A percentile compares a stretch with the other conserved stretches of the same genome.
Conservation (phyloP, 1,140 invertebrate species). For the Hyposmocoma kahamanoa region DNA sequence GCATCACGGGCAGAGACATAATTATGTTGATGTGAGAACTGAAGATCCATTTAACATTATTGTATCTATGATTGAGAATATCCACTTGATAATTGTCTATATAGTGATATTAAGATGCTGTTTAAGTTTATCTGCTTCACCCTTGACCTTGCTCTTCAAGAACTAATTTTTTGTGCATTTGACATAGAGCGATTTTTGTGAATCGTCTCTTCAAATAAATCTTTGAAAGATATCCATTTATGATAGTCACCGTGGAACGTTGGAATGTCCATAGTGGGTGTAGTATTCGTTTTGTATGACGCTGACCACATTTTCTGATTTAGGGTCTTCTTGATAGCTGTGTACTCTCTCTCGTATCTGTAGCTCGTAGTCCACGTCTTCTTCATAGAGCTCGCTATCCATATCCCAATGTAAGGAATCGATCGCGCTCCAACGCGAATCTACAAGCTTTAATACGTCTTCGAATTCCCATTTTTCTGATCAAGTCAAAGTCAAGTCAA, state of each 20-base stretch:
- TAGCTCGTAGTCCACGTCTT: background rate
- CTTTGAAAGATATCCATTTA: slow-evolving; percentile 21
- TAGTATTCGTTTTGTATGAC: background rate
- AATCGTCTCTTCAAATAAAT: slow-evolving; percentile 18
- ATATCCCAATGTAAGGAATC: background rate
- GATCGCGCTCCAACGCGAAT: background rate
- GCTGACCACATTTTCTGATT: background rate
- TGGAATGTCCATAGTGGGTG: slow-evolving; percentile 11
- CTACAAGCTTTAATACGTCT: background rate
- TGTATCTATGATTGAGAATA: slow-evolving; percentile 12
- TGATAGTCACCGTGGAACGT: slow-evolving; percentile 16
- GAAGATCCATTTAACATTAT: slow-evolving; percentile 17
- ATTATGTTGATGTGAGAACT: slow-evolving; percentile 16
- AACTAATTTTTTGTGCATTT: slow-evolving; percentile 11
- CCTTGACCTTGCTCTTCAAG: slow-evolving; percentile 9
- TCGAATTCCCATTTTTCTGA: slow-evolving; percentile 2
- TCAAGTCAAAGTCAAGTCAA: too few species aligned
- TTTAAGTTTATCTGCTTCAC: slow-evolving; percentile 16
- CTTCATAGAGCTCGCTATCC: background rate
- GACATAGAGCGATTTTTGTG: slow-evolving; percentile 15
- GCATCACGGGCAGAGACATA: slow-evolving; percentile 12
- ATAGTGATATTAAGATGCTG: slow-evolving; percentile 16
- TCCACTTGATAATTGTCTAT: too few species aligned
- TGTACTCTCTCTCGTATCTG: background rate
- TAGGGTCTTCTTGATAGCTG: background rate